A percentile compares a stretch with the other conserved stretches of the same genome.
Conservation (phyloP, 2,113 vertebrate genomes). For the Albula goreensis region DNA sequence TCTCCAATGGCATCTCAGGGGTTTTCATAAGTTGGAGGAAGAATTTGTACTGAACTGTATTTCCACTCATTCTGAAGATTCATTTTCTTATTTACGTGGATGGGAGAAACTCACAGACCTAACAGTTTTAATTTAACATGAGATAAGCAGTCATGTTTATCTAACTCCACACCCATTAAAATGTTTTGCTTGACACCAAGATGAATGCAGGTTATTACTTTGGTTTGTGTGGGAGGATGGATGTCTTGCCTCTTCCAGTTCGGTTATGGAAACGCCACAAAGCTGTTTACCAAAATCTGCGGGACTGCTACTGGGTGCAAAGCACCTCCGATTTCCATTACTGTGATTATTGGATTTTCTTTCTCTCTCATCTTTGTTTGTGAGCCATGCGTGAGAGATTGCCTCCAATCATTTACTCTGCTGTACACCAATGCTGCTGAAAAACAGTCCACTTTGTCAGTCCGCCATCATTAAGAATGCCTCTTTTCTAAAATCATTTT, state of each 20-base stretch:
- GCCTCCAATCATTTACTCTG: conserved; percentile 59
- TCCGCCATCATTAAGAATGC: background rate
- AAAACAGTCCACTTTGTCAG: background rate
- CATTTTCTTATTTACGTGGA: no score
- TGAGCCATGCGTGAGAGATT: conserved; percentile 56
- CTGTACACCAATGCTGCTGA: conserved; percentile 32
- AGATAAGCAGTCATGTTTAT: conserved; percentile 45
- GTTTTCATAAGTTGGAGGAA: no score
- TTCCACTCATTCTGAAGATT: no score
- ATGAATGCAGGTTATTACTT: conserved; percentile 53
- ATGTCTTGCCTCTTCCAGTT: conserved; percentile 32
- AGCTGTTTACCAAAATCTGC: conserved; percentile 26
- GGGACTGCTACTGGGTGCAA: conserved; percentile 34
- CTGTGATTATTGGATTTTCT: conserved; percentile 40
- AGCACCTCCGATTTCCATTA: conserved; percentile 43
- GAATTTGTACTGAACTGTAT: no score
- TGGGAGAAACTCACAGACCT: conserved; percentile 11
- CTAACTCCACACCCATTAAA: conserved; percentile 47
- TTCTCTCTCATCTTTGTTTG: conserved; percentile 42
- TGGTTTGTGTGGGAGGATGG: conserved; percentile 15
- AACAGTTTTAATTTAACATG: conserved; percentile 55
- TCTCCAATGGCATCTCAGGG: no score
- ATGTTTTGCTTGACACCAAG: conserved; percentile 39
- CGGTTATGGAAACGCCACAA: conserved; percentile 23
- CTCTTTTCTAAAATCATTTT: background rate